Evolutionary conservation across 2,113 vertebrate genomes (phyloP).

Genomic region (Nerophis ophidion): DNA sequence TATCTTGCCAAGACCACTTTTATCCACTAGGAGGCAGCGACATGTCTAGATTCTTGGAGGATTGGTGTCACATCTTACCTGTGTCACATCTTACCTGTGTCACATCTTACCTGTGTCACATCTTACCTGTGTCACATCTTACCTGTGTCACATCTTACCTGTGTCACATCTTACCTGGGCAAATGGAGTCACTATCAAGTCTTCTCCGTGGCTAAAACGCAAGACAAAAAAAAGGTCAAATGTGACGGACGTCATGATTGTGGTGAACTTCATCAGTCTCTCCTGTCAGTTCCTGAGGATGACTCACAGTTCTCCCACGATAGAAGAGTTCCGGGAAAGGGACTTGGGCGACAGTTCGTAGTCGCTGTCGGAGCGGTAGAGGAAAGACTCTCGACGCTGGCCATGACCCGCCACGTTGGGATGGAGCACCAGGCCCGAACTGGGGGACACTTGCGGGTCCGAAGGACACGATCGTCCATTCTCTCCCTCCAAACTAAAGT

Average conservation of each 20-base stretch:
- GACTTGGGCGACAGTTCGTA: conserved; percentile 97
- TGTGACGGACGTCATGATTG: neutral
- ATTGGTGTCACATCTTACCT: no score
- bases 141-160: no score
- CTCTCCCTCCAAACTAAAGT: conserved; percentile 86
- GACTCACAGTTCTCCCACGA: conserved; percentile 92
- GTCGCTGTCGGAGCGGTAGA: conserved; percentile 96
- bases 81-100: no score
- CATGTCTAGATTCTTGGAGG: neutral
- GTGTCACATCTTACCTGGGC: conserved; percentile 74
- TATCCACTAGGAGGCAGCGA: conserved; percentile 32
- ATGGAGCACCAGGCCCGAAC: conserved; percentile 85
- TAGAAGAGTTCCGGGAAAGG: conserved; percentile 93
- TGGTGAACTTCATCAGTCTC: neutral
- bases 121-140: no score
- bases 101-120: no score
- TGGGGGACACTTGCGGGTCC: conserved; percentile 84
- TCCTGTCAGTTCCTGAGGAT: neutral
- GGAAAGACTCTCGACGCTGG: conserved; percentile 92
- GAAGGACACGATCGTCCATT: conserved; percentile 86
- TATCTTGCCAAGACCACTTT: neutral
- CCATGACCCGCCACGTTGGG: conserved; percentile 81
- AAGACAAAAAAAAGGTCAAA: neutral
- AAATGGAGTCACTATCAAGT: conserved; percentile 95
- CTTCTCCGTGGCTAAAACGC: conserved; percentile 83